Percentiles rank a stretch among this genome's conserved stretches.
These are phyloP conservation scores for Dermochelys coriacea DNA, from an alignment of 2,797 vertebrate genomes.

Conservation along the genomic window DNA sequence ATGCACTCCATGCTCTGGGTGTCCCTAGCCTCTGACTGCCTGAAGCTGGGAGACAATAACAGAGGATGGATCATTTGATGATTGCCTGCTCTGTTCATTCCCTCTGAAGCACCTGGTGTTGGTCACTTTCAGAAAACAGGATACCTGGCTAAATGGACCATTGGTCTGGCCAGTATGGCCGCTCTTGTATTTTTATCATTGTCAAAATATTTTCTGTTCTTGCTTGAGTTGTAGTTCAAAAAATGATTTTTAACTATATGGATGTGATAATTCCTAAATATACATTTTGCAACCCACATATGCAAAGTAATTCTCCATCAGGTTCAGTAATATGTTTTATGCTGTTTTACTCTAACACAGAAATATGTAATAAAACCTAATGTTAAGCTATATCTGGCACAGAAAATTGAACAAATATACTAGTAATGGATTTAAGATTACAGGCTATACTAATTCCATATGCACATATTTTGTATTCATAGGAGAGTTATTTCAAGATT, in stretches of 20 bases:
- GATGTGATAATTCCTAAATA: neutral
- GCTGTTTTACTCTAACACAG: neutral
- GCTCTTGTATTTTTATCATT: neutral
- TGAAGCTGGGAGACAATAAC: no score
- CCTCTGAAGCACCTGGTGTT: no score
- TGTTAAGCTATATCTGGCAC: neutral
- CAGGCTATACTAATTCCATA: neutral
- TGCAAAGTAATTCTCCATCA: neutral
- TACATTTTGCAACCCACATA: neutral
- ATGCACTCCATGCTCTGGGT: no score
- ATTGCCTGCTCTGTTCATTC: no score
- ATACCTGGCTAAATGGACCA: no score
- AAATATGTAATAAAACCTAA: neutral
- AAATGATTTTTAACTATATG: conserved; percentile 8
- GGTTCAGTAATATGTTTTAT: neutral
- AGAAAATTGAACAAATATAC: neutral
- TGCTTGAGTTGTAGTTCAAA: conserved; percentile 26
- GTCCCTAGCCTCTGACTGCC: no score
- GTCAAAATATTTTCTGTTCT: conserved; percentile 21
- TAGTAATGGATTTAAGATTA: neutral
- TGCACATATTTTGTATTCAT: neutral
- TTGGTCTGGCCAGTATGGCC: no score
- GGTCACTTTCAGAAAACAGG: no score
- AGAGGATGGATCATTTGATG: no score
- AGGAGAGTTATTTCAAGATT: neutral